phyloP scores from a whole-genome alignment of 2,797 vertebrate genomes.

The Simalia tracyae region DNA sequence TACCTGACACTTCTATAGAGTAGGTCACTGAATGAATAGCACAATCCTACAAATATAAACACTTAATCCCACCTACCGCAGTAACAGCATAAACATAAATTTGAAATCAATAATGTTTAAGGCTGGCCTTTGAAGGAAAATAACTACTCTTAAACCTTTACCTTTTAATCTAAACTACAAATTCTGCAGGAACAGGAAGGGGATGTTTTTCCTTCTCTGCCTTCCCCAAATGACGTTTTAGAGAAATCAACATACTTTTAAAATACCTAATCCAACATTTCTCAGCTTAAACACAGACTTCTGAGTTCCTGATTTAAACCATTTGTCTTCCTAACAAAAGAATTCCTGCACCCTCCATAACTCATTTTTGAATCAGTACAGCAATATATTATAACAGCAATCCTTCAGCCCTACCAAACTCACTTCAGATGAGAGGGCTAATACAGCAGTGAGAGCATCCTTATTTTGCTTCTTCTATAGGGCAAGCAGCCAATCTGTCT shows the following conservation, averaged over 20 bases:
- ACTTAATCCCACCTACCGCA: background rate
- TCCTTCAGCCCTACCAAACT: background rate
- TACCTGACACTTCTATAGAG: background rate
- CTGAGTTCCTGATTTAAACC: background rate
- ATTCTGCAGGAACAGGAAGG: background rate
- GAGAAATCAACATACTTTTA: background rate
- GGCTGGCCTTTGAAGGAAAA: background rate
- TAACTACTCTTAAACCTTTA: background rate
- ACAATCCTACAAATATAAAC: background rate
- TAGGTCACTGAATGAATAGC: background rate
- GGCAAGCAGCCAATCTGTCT: constrained; percentile 23
- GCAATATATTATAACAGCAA: background rate
- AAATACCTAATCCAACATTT: background rate
- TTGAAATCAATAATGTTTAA: background rate
- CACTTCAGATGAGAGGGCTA: background rate
- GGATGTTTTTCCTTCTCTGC: background rate
- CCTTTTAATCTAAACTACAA: background rate
- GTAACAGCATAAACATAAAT: background rate
- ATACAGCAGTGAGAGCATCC: background rate
- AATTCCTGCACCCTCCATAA: background rate
- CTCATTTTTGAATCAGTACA: background rate
- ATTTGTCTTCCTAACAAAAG: background rate
- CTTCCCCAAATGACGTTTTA: background rate
- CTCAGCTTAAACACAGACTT: background rate
- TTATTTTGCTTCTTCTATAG: constrained; percentile 4